phyloP scores from a whole-genome alignment of 2,797 vertebrate genomes.

The Sebastes nivosus region DNA sequence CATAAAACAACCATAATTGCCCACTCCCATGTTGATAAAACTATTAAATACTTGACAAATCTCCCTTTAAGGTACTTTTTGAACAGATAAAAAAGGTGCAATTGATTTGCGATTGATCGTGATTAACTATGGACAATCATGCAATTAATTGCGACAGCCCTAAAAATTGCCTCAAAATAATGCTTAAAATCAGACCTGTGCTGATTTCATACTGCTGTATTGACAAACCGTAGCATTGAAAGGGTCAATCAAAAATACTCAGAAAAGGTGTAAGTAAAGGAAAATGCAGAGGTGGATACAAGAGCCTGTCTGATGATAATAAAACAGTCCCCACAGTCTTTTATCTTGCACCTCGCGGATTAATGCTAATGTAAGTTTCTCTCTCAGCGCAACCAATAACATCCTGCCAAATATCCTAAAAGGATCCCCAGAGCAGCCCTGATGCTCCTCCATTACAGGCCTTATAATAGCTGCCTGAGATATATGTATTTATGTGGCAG shows the following conservation, averaged over 20 bases:
- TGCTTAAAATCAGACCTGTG: neutral
- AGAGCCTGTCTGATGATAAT: constrained; percentile 50
- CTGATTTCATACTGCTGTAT: neutral
- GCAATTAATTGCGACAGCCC: too few relatives aligned
- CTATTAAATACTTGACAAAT: too few relatives aligned
- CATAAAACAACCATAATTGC: too few relatives aligned
- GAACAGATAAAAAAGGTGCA: too few relatives aligned
- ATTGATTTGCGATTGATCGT: too few relatives aligned
- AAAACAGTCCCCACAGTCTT: constrained; percentile 47
- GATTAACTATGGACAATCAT: too few relatives aligned
- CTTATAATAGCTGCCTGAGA: constrained; percentile 78
- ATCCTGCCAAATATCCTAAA: constrained; percentile 69
- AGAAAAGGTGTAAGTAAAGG: neutral
- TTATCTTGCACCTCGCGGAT: constrained; percentile 58
- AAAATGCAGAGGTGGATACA: constrained; percentile 36
- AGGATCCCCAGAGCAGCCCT: constrained; percentile 63
- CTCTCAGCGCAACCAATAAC: constrained; percentile 69
- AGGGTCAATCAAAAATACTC: constrained; percentile 21
- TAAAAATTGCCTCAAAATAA: neutral
- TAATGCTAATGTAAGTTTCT: constrained; percentile 68
- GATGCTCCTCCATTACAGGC: constrained; percentile 77
- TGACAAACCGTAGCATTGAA: neutral
- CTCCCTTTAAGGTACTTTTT: too few relatives aligned
- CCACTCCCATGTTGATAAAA: too few relatives aligned
- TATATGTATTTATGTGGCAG: constrained; percentile 84